Evolutionary conservation across 1,140 invertebrate genomes (phyloP).

Genomic region (Teleogryllus occipitalis): DNA sequence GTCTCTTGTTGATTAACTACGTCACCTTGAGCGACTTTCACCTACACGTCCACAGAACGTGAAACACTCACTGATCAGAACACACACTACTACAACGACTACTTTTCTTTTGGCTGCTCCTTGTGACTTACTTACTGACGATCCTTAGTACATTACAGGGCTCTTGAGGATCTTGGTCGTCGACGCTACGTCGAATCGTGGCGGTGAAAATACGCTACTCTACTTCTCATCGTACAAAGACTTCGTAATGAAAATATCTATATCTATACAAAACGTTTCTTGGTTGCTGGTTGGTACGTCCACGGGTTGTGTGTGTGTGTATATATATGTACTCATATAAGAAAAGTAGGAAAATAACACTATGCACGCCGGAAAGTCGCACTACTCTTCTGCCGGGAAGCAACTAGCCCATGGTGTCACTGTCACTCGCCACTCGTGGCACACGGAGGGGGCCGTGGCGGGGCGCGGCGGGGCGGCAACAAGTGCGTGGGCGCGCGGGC

Average conservation of each 20-base stretch:
- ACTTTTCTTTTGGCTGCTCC: background rate
- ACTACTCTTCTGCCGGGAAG: background rate
- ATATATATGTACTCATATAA: background rate
- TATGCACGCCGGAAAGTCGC: background rate
- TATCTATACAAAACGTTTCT: background rate
- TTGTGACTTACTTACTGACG: background rate
- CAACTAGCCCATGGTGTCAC: background rate
- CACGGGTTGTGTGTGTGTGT: background rate
- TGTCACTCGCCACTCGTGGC: background rate
- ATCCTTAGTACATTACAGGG: too few species aligned
- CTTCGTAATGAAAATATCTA: background rate
- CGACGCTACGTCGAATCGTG: background rate
- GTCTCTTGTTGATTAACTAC: too few species aligned
- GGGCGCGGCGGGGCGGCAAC: too few species aligned
- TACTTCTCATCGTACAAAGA: background rate
- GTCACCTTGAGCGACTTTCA: too few species aligned
- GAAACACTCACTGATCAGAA: too few species aligned
- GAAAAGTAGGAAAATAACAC: slow-evolving; percentile 1
- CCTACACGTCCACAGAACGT: too few species aligned
- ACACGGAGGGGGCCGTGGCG: background rate
- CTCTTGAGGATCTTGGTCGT: background rate
- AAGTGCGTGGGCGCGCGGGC: too few species aligned
- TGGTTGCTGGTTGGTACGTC: background rate
- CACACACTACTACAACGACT: too few species aligned
- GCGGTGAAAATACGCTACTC: background rate